Evolutionary conservation across 2,888 invertebrate species (phyloP), one percentile per base, ranked within the genome.

Genomic region (Mellilla xanthometata): DNA sequence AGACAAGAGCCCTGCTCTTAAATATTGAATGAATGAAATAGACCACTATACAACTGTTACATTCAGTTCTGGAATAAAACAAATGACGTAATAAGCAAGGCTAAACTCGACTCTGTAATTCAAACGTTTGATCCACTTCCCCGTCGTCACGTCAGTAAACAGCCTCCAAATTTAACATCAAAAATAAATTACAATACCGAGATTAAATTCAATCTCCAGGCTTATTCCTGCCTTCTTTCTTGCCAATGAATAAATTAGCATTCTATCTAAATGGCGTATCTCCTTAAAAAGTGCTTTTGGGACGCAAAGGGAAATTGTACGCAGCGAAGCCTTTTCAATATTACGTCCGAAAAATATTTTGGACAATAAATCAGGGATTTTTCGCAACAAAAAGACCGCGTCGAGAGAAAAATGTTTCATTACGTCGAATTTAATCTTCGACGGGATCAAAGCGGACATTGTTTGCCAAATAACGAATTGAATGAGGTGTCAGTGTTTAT

Each of bases 161-260:
- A 71, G 60, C 53, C 72, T 71, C 73, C 73, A 70, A 76, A 80
- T 76, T 68, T 71, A 60, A 68, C 70, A 78, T 77, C 68, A 80
- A 78, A 80, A 76, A 76, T 78, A 79, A 77, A 78, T 79, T 77
- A 76, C 71, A 52, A 65, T 62, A 58, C 68, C 64, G 65, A 74
- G 72, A 81, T 81, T 75, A 82, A 84, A 84, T 83, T 81, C 74
- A 76, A 73, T 74, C 69, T 71, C 63, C 65, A 68, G 65, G 77
- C 76, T 79, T 76, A 77, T 78, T 73, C 65, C 58, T 68, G 71
- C 71, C 68, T 73, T 74, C 72, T 76, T 77, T 72, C 54, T 72
- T 73, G 72, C 76, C 86, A 85, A 86, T 85, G 86, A 86, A 86
- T 86, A 86, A 86, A 85, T 85, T 86, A 81, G 78, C 82, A 79